Evolutionary conservation across 2,888 invertebrate genomes (phyloP), one percentile per base, ranked within the genome.

Genomic region (Miltochrista miniata): DNA sequence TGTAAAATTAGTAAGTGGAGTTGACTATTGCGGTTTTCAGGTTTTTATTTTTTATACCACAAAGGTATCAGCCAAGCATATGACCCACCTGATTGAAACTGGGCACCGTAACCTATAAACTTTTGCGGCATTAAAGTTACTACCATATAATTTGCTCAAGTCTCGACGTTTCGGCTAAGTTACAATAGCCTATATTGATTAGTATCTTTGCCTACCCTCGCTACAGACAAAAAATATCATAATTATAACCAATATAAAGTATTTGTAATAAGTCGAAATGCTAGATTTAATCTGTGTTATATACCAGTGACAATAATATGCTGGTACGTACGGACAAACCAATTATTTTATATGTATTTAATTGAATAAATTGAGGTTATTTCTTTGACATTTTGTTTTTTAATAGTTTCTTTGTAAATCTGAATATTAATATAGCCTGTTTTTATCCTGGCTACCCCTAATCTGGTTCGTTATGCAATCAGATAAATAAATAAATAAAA

Each of bases 271-370:
- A 45, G 37, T n/a, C 15, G 15, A 40, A 44, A 39, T 39, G 24
- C 13, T 47, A 52, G 42, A 24, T 29, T 37, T 42, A 51, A 13
- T 9, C 0, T 42, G 14, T 48, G 44, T 45, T 40, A 18, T 35
- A 30, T 35, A 33, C 45, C 41, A 45, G 45, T 42, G 10, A 33
- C 31, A 51, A 15, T 55, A 51, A 51, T 45, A 48, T 29, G 40
- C 48, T 52, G 52, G 52, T 33, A 11, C 44, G 47, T 44, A 5
- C 39, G 30, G 31, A 54, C 50, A 54, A 18, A 52, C 51, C 45
- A 33, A 33, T 41, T 24, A 24, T 24, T 55, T 51, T 55, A 54
- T 29, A 43, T 45, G 48, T 54, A 61, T 52, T 65, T 64, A 24
- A 24, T 24, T 24, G 18, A 24, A 24, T 24, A 24, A 24, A 24